These are phyloP conservation scores for Pilophorus perplexus DNA, from an alignment of 2,888 invertebrate species.

Conservation along the genomic window DNA sequence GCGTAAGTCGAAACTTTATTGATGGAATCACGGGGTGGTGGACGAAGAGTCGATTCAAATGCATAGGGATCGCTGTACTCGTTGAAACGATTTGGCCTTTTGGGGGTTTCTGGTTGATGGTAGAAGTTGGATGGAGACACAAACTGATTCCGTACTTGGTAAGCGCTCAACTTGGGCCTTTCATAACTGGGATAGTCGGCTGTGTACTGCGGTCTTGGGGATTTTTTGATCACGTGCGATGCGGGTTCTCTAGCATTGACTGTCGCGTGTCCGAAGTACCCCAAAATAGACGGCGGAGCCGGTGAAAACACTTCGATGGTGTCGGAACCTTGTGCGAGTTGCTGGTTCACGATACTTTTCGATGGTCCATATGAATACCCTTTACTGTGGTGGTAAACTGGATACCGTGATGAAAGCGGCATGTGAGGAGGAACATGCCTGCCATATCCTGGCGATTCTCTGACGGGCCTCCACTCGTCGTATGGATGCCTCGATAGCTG, in stretches of 20 bases:
- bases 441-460: slow-evolving; percentile 26
- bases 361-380: slow-evolving; percentile 35
- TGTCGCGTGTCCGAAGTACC: slow-evolving; percentile 60
- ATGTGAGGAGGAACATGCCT: neutral
- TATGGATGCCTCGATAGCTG: slow-evolving; percentile 27
- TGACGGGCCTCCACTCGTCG: slow-evolving; percentile 44
- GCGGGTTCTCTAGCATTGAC: slow-evolving; percentile 58
- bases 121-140: slow-evolving; percentile 49
- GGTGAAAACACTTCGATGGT: slow-evolving; percentile 48
- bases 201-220: slow-evolving; percentile 49
- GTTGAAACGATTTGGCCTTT: slow-evolving; percentile 39
- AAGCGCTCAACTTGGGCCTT: slow-evolving; percentile 41
- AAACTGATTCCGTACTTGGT: slow-evolving; percentile 51
- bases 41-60: slow-evolving; percentile 44
- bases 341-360: slow-evolving; percentile 37
- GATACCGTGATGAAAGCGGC: slow-evolving; percentile 32
- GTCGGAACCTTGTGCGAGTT: slow-evolving; percentile 37
- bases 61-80: slow-evolving; percentile 40
- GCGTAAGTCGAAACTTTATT: slow-evolving; percentile 36
- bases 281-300: slow-evolving; percentile 52
- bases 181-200: slow-evolving; percentile 22
- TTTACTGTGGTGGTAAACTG: slow-evolving; percentile 41
- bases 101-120: slow-evolving; percentile 49
- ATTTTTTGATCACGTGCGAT: slow-evolving; percentile 55
- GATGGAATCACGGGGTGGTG: slow-evolving; percentile 42